Percentiles rank a stretch among this genome's conserved stretches.
phyloP scores from a whole-genome alignment of 2,113 vertebrate genomes.

The Lasiurus borealis region DNA sequence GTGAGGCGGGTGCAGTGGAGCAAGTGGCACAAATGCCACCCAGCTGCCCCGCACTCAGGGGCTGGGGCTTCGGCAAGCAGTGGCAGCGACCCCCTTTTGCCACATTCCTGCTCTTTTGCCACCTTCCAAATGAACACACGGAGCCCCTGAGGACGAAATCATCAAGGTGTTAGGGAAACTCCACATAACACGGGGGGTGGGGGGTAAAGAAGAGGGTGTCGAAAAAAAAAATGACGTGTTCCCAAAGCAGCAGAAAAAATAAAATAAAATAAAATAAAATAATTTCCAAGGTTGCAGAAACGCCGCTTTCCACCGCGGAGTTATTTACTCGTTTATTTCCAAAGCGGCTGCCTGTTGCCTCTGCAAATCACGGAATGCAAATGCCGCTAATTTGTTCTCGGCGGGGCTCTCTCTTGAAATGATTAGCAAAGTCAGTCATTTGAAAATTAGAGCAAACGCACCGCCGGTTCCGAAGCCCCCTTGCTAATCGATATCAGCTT shows the following conservation, averaged over 20 bases:
- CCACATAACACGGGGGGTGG: not conserved
- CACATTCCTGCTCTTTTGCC: slow-evolving; percentile 16
- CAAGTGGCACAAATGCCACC: not conserved
- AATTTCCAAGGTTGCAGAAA: slow-evolving; percentile 46
- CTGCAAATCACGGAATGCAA: slow-evolving; percentile 74
- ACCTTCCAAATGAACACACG: not conserved
- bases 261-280: not conserved
- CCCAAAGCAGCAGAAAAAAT: not conserved
- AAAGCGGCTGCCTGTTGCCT: slow-evolving; percentile 73
- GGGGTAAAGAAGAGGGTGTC: not conserved
- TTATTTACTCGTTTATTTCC: slow-evolving; percentile 76
- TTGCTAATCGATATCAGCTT: slow-evolving; percentile 86
- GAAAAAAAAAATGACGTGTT: not conserved
- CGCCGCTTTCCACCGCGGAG: not conserved
- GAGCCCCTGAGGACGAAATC: slow-evolving; percentile 25
- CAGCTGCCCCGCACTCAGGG: fast-evolving
- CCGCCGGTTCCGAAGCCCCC: slow-evolving; percentile 71
- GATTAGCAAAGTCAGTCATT: slow-evolving; percentile 88
- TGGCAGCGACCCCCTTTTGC: not conserved
- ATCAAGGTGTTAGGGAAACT: slow-evolving; percentile 67
- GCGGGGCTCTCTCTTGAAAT: slow-evolving; percentile 88
- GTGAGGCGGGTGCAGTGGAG: not conserved
- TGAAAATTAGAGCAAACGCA: slow-evolving; percentile 81
- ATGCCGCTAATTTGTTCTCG: slow-evolving; percentile 85
- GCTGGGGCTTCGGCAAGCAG: not conserved